Conservation (phyloP, 2,797 vertebrate genomes). For the Pachyuromys duprasi region DNA sequence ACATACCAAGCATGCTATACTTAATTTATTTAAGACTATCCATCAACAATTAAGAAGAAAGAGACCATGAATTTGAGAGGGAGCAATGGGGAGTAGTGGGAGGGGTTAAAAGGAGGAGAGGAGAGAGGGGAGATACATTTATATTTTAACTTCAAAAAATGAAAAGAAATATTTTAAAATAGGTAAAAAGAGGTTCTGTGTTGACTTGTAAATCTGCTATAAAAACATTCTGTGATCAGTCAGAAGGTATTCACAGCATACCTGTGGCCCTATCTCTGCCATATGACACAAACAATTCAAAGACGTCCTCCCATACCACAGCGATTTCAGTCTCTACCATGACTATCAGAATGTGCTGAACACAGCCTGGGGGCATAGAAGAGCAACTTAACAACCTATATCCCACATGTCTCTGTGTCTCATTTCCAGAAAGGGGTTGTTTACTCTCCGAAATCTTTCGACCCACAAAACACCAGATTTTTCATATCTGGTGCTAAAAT, state of each 20-base stretch:
- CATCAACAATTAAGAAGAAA: neutral
- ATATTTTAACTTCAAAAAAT: neutral
- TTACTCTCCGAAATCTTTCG: neutral
- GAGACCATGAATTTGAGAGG: neutral
- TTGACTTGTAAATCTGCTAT: constrained; percentile 1
- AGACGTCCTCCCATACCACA: neutral
- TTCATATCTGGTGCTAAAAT: neutral
- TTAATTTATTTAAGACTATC: neutral
- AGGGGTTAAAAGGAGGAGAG: neutral
- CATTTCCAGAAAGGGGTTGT: neutral
- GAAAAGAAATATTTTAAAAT: neutral
- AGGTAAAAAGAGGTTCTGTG: neutral
- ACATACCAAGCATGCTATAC: neutral
- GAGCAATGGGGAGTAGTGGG: neutral
- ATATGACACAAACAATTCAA: neutral
- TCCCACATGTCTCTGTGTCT: neutral
- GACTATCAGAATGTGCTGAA: neutral
- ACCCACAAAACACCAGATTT: neutral
- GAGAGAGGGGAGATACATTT: no score
- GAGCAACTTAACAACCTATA: neutral
- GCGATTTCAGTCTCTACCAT: neutral
- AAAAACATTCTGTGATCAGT: neutral
- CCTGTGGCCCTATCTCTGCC: neutral
- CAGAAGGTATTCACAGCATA: neutral
- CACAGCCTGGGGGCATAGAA: neutral